Conservation (phyloP, 2,888 invertebrate species). For the Heliconius cydno region DNA sequence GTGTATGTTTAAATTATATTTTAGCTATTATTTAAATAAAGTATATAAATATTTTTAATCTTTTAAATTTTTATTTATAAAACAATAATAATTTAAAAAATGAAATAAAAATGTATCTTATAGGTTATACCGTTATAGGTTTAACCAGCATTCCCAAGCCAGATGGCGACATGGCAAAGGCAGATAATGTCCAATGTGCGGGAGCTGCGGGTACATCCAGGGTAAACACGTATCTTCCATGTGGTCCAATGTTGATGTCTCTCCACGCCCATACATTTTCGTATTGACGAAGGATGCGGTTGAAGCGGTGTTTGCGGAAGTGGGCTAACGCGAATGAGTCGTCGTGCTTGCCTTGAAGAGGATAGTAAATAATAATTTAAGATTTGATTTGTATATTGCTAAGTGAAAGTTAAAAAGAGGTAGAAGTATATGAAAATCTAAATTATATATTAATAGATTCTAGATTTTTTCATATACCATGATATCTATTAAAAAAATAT, state of each 20-base stretch:
- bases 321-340: slow-evolving; percentile 87
- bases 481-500: too few species aligned
- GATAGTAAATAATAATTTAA: neutral
- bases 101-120: too few species aligned
- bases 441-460: too few species aligned
- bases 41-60: too few species aligned
- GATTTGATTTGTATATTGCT: too few species aligned
- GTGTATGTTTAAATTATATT: too few species aligned
- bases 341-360: slow-evolving; percentile 76
- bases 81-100: too few species aligned
- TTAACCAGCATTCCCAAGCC: slow-evolving; percentile 94
- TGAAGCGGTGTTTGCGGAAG: slow-evolving; percentile 93
- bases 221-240: slow-evolving; percentile 94
- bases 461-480: too few species aligned
- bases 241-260: slow-evolving; percentile 96
- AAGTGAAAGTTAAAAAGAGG: too few species aligned
- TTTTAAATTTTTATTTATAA: too few species aligned
- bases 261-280: slow-evolving; percentile 98
- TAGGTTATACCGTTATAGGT: slow-evolving; percentile 83
- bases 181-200: slow-evolving; percentile 96
- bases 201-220: slow-evolving; percentile 75
- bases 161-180: slow-evolving; percentile 93
- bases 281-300: slow-evolving; percentile 94
- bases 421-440: too few species aligned
- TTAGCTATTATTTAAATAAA: too few species aligned